A percentile compares a stretch with the other conserved stretches of the same genome.
These are phyloP conservation scores for Drosophila rufa DNA, from an alignment of 1,140 invertebrate species.

Conservation along the genomic window DNA sequence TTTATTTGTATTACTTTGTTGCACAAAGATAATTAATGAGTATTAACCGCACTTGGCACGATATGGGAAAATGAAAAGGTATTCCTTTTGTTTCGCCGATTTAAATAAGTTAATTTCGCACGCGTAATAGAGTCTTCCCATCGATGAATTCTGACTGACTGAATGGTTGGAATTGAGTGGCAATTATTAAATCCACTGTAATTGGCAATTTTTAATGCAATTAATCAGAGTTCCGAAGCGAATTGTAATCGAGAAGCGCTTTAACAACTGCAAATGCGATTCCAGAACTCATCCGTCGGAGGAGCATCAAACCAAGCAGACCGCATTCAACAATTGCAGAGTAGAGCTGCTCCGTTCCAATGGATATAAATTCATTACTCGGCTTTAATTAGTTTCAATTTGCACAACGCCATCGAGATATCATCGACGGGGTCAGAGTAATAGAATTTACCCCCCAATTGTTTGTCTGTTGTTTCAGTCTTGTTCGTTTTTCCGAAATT, in stretches of 20 bases:
- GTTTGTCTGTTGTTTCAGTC: conserved; percentile 10
- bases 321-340: conserved; percentile 23
- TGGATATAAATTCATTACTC: conserved; percentile 51
- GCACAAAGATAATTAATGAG: conserved; percentile 17
- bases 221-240: conserved; percentile 57
- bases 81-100: conserved; percentile 25
- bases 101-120: conserved; percentile 32
- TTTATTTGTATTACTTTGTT: conserved; percentile 21
- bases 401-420: conserved; percentile 31
- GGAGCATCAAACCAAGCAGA: not conserved
- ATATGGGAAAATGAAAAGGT: conserved; percentile 16
- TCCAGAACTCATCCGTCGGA: conserved; percentile 1
- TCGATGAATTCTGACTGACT: not conserved
- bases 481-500: conserved; percentile 42
- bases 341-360: conserved; percentile 4
- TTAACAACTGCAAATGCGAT: conserved; percentile 45
- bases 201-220: conserved; percentile 59
- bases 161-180: conserved; percentile 34
- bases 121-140: conserved; percentile 31
- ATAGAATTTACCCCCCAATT: conserved; percentile 15
- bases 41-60: conserved; percentile 12
- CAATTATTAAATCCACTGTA: conserved; percentile 67
- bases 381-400: conserved; percentile 77
- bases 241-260: conserved; percentile 52
- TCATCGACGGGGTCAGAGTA: conserved; percentile 39